These are phyloP conservation scores for Tromatobia lineatoria DNA, from an alignment of 2,888 invertebrate species.

Conservation along the genomic window DNA sequence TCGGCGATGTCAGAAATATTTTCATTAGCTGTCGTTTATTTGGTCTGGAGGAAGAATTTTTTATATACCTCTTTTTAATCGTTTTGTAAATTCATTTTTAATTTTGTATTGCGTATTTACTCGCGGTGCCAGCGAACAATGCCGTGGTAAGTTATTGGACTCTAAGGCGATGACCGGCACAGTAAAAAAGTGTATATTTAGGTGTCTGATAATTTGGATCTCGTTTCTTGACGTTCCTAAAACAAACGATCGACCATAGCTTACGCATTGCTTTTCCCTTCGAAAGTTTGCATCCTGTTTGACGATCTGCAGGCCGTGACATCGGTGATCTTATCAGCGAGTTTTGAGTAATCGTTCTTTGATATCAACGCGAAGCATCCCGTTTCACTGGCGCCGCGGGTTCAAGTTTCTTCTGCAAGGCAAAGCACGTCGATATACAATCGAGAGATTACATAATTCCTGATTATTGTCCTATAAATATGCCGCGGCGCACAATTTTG, in stretches of 20 bases:
- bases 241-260: not conserved
- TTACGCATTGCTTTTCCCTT: not conserved
- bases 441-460: conserved; percentile 46
- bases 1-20: conserved; percentile 54
- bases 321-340: conserved; percentile 49
- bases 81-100: conserved; percentile 33
- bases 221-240: not conserved
- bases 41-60: not conserved
- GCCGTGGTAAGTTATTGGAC: conserved; percentile 77
- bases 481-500: conserved; percentile 21
- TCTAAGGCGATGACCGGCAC: not conserved
- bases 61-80: not conserved
- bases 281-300: conserved; percentile 48
- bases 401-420: conserved; percentile 7
- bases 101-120: conserved; percentile 31
- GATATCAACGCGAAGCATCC: not conserved
- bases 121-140: conserved; percentile 67
- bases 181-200: not conserved
- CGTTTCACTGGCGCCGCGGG: not conserved
- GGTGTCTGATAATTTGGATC: conserved; percentile 16
- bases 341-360: conserved; percentile 36
- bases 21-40: conserved; percentile 4
- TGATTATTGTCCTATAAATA: conserved; percentile 53
- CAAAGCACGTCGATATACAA: conserved; percentile 34
- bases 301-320: conserved; percentile 38